These are phyloP conservation scores for Limonius californicus DNA, from an alignment of 1,140 invertebrate species.

Conservation along the genomic window DNA sequence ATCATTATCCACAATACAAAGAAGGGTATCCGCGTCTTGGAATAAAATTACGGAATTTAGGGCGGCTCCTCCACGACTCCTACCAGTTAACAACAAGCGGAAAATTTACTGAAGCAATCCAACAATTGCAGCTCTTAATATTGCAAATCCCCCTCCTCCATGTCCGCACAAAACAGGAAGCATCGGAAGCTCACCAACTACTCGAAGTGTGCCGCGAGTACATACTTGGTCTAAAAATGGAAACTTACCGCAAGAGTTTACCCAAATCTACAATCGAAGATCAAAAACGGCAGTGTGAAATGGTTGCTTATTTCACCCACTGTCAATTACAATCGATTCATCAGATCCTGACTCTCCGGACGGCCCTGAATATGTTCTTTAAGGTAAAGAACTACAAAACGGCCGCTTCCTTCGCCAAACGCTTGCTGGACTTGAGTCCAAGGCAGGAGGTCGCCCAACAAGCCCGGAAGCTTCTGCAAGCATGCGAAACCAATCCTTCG, in stretches of 20 bases:
- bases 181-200: conserved; percentile 88
- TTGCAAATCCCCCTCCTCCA: conserved; percentile 85
- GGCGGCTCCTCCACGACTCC: conserved; percentile 75
- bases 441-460: conserved; percentile 91
- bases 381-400: conserved; percentile 97
- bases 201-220: conserved; percentile 94
- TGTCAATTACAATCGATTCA: conserved; percentile 94
- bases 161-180: conserved; percentile 87
- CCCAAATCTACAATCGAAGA: conserved; percentile 83
- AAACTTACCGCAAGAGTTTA: conserved; percentile 84
- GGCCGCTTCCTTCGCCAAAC: conserved; percentile 88
- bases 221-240: conserved; percentile 90
- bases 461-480: conserved; percentile 90
- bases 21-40: conserved; percentile 68
- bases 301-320: conserved; percentile 99
- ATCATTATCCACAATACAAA: conserved; percentile 81
- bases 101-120: conserved; percentile 92
- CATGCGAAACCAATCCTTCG: conserved; percentile 86
- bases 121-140: conserved; percentile 79
- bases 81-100: conserved; percentile 95
- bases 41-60: conserved; percentile 71
- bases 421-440: conserved; percentile 91
- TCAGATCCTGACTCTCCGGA: conserved; percentile 91
- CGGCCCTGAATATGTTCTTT: conserved; percentile 97
- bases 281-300: conserved; percentile 89